Evolutionary conservation across 2,888 invertebrate species (phyloP), one percentile per base, ranked within the genome.

Genomic region (Myopa tessellatipennis): DNA sequence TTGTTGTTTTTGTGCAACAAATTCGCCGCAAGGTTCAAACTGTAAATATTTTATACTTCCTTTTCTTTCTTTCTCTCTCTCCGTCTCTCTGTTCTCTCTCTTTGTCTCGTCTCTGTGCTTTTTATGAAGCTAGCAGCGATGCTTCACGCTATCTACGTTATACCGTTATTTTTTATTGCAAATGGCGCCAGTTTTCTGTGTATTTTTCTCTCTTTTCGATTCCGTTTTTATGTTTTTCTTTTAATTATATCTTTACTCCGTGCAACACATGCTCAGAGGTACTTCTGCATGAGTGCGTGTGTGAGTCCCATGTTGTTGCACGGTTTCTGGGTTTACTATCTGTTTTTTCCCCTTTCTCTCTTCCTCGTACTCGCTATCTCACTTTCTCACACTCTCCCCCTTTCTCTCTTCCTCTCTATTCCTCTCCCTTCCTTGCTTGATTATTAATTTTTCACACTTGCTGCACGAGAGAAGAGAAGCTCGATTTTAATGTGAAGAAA

Each of bases 41-140:
- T 8, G 38, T 36, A 65, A 65, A 65, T 38, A 38, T 69, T 69
- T 69, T 69, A n/a, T 36, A 67, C 38, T 67, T 45, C 52, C 26
- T 18, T n/a, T 6, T 4, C 38, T 72, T 61, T 38, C 18, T 10
- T 14, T 52, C 55, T 70, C 70, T 26, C 70, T 45, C 4, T 50
- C 34, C 55, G 7, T 1, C 36, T 52, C 18, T 45, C 40, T 45
- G 4, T 3, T 5, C 10, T 68, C 68, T 45, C n/a, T 38, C 7
- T 36, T 4, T 67, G 14, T 67, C 3, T 16, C n/a, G 18, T 18
- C 16, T 70, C 18, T 45, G 12, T 45, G 4, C 8, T 5, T 16
- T 68, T n/a, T 45, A 45, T 40, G 12, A 55, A 70, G 18, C 26
- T 36, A 50, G 65, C 65, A 38, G 34, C 38, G 65, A 8, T 65